Evolutionary conservation across 2,888 invertebrate genomes (phyloP).

Genomic region (Netelia inedita): DNA sequence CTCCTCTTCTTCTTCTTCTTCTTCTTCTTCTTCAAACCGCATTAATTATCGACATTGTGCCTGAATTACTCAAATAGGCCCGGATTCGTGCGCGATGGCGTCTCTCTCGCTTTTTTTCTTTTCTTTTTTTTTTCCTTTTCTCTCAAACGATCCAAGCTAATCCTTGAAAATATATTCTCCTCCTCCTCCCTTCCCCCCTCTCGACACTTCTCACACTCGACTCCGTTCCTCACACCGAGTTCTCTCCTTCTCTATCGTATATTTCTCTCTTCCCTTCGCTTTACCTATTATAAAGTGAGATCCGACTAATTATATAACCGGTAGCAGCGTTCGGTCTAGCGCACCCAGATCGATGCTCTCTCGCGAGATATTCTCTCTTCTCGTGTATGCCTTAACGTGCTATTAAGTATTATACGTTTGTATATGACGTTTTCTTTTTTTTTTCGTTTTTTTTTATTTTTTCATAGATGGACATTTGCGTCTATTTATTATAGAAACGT

Average conservation of each 20-base stretch:
- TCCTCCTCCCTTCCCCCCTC: background rate
- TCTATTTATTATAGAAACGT: too few species aligned
- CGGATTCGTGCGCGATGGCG: constrained; percentile 51
- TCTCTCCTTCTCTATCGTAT: background rate
- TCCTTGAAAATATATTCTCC: constrained; percentile 69
- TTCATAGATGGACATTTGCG: constrained; percentile 4
- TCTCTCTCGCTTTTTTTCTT: background rate
- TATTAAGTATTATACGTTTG: background rate
- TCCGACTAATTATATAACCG: constrained; percentile 72
- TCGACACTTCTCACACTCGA: background rate
- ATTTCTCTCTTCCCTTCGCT: background rate
- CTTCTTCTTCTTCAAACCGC: constrained; percentile 42
- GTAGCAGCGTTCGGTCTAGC: constrained; percentile 55
- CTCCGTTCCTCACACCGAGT: background rate
- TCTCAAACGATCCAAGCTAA: constrained; percentile 49
- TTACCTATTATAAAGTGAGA: constrained; percentile 56
- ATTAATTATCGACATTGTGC: constrained; percentile 70
- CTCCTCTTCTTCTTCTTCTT: constrained; percentile 30
- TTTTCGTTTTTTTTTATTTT: constrained; percentile 7
- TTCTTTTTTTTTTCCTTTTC: background rate
- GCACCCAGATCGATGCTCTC: constrained; percentile 58
- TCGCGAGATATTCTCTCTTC: constrained; percentile 5
- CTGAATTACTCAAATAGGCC: constrained; percentile 66
- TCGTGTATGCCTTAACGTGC: background rate
- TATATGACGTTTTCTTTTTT: too few species aligned